These are phyloP conservation scores for Anneissia japonica DNA, from an alignment of 35 echinoderm and acorn worm genomes.

Conservation along the genomic window DNA sequence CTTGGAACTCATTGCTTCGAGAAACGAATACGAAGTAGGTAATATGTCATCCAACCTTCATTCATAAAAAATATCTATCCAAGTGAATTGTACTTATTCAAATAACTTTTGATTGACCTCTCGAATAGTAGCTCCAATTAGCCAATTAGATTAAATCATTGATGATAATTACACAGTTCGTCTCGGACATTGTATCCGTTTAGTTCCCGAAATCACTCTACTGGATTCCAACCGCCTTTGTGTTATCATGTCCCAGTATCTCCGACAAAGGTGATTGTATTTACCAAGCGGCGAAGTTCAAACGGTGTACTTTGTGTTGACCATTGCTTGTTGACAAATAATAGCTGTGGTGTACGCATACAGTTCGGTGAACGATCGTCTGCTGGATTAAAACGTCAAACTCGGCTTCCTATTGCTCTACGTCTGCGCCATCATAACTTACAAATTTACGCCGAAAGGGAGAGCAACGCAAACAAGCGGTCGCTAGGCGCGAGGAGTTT, in stretches of 20 bases:
- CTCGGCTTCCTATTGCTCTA: no score
- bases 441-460: no score
- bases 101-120: background rate
- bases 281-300: background rate
- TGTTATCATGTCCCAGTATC: background rate
- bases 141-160: background rate
- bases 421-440: no score
- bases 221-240: background rate
- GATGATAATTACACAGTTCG: background rate
- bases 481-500: no score
- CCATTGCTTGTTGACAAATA: background rate
- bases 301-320: background rate
- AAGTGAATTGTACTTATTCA: background rate
- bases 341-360: background rate
- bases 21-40: background rate
- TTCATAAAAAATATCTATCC: background rate
- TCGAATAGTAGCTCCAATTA: background rate
- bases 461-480: no score
- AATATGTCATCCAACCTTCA: background rate
- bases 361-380: background rate
- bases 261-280: background rate
- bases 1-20: no score
- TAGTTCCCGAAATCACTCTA: background rate
- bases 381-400: background rate
- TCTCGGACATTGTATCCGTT: background rate